These are phyloP conservation scores for Xanthorhoe spadicearia DNA, from an alignment of 2,888 invertebrate genomes.

Conservation along the genomic window DNA sequence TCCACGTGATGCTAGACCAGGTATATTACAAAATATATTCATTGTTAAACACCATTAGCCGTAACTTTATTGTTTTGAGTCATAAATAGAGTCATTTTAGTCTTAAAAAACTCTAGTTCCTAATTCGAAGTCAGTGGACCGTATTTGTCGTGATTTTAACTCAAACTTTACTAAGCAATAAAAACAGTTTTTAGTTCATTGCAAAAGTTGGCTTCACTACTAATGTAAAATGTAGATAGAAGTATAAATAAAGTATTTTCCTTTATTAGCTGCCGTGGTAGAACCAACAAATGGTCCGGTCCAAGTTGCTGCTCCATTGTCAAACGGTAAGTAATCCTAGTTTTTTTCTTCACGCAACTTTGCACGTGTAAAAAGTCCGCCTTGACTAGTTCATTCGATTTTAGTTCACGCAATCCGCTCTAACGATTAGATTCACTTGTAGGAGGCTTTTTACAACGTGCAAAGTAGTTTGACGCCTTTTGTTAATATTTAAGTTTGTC, in stretches of 20 bases:
- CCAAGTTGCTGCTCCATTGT: conserved; percentile 13
- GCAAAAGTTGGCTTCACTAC: neutral
- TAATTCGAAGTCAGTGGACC: neutral
- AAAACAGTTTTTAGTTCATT: neutral
- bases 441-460: neutral
- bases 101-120: neutral
- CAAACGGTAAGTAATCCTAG: conserved; percentile 36
- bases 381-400: neutral
- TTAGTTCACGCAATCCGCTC: conserved; percentile 1
- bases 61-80: neutral
- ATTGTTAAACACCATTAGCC: neutral
- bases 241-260: conserved; percentile 28
- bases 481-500: conserved; percentile 11
- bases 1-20: conserved; percentile 26
- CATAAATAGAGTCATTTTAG: neutral
- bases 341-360: conserved; percentile 21
- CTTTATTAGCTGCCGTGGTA: conserved; percentile 6
- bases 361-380: conserved; percentile 4
- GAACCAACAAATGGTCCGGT: conserved; percentile 25
- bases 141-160: neutral
- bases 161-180: neutral
- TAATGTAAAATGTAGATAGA: conserved; percentile 11
- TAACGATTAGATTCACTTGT: neutral
- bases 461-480: conserved; percentile 20
- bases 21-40: conserved; percentile 7